Evolutionary conservation across 2,888 invertebrate species (phyloP).

Genomic region (Cinara cedri): DNA sequence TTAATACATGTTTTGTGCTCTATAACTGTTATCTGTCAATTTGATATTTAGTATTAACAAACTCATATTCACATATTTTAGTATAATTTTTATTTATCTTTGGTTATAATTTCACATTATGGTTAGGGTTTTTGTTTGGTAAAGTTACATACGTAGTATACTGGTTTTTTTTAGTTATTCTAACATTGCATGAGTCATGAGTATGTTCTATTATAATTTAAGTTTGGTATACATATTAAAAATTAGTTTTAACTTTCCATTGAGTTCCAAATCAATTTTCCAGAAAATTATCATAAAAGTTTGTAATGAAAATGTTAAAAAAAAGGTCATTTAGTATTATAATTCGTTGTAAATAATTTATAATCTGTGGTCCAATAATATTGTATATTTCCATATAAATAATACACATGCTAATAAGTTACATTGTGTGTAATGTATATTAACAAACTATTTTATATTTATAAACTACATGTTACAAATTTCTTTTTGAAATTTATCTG

Average conservation of each 20-base stretch:
- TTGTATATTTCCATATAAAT: background rate
- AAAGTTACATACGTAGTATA: constrained; percentile 2
- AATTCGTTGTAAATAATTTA: background rate
- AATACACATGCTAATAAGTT: constrained; percentile 4
- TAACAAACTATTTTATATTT: constrained; percentile 10
- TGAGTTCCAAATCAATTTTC: background rate
- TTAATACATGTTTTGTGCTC: constrained; percentile 16
- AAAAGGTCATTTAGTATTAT: background rate
- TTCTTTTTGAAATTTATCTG: constrained; percentile 17
- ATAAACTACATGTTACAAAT: background rate
- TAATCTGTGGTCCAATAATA: background rate
- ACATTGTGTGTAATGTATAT: background rate
- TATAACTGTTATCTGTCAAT: background rate
- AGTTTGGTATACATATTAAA: constrained; percentile 6
- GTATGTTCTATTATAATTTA: constrained; percentile 17
- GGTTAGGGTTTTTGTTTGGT: constrained; percentile 19
- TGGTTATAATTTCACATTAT: constrained; percentile 22
- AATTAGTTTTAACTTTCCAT: background rate
- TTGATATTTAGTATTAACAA: constrained; percentile 28
- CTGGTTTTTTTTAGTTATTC: constrained; percentile 27
- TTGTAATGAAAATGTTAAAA: background rate
- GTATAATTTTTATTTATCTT: constrained; percentile 7
- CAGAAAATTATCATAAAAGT: background rate
- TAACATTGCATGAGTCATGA: constrained; percentile 45
- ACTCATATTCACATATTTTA: constrained; percentile 35